Evolutionary conservation across 1,140 invertebrate genomes (phyloP).

Genomic region (Bombyx mori): ASM3026992v2 NC_085110.1:15673001-15673500

Average conservation of each 20-base stretch:
- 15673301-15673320: too few species aligned
- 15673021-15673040: too few species aligned
- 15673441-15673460: conserved; percentile 13
- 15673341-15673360: too few species aligned
- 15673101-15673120: too few species aligned
- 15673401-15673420: too few species aligned
- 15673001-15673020: too few species aligned
- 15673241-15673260: not conserved
- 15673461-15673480: conserved; percentile 12
- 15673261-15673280: not conserved
- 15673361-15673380: too few species aligned
- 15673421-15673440: conserved; percentile 4
- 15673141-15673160: conserved; percentile 5
- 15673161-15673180: conserved; percentile 6
- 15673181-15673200: conserved; percentile 8
- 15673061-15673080: too few species aligned
- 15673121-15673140: conserved; percentile 4
- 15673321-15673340: too few species aligned
- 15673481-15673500: not conserved
- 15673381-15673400: too few species aligned
- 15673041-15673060: too few species aligned
- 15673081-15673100: too few species aligned
- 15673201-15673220: conserved; percentile 3
- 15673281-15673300: not conserved
- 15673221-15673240: not conserved